Conservation (phyloP, 1,140 invertebrate species). For the Xylocopa sonorina region DNA sequence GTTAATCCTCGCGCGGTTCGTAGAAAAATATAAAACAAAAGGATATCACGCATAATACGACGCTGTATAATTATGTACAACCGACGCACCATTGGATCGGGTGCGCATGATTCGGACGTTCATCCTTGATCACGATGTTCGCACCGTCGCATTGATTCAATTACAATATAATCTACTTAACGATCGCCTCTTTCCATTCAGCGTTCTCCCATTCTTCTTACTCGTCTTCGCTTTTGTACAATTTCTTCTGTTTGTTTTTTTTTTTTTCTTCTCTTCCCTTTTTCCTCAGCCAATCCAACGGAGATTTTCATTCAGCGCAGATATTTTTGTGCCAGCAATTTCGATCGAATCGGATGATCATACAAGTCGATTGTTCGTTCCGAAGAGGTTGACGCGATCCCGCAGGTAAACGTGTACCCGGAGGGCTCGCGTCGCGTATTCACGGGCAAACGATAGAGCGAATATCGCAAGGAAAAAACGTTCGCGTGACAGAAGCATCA, state of each 20-base stretch:
- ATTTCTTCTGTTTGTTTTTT: neutral
- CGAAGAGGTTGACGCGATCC: neutral
- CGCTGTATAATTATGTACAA: constrained; percentile 20
- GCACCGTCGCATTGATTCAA: constrained; percentile 22
- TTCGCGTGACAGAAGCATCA: constrained; percentile 42
- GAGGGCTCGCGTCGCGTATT: neutral
- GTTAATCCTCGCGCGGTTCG: constrained; percentile 1
- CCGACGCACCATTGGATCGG: neutral
- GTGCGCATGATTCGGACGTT: neutral
- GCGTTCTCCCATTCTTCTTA: neutral
- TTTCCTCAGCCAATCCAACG: constrained; percentile 62
- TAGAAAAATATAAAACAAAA: constrained; percentile 47
- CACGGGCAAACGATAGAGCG: neutral
- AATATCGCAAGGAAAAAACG: neutral
- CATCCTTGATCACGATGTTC: constrained; percentile 65
- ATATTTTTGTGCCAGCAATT: constrained; percentile 51
- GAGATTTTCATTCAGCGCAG: constrained; percentile 50
- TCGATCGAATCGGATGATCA: no score
- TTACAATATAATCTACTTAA: constrained; percentile 50
- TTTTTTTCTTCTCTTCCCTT: neutral
- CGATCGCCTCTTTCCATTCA: constrained; percentile 33
- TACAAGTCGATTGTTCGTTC: neutral
- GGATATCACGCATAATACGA: constrained; percentile 15
- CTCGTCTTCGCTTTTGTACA: neutral
- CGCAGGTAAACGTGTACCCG: no score